phyloP scores from a whole-genome alignment of 2,797 vertebrate genomes.

The Chaetodon trifasciatus region DNA sequence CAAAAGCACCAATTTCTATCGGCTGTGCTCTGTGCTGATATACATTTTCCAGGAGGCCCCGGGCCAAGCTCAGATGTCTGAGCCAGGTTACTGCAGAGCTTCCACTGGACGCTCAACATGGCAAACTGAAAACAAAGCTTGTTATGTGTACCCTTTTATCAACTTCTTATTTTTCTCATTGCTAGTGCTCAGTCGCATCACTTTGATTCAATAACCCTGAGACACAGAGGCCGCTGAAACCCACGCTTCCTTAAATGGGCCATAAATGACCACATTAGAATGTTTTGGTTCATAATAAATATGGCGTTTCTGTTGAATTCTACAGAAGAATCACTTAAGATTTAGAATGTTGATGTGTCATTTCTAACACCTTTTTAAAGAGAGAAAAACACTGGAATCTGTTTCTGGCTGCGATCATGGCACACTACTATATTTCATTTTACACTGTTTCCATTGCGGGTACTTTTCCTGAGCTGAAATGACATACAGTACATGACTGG shows the following conservation, averaged over 20 bases:
- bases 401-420: no score
- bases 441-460: neutral
- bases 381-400: neutral
- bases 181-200: neutral
- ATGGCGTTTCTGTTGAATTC: neutral
- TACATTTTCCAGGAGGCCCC: constrained; percentile 60
- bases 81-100: constrained; percentile 65
- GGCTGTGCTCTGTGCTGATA: constrained; percentile 61
- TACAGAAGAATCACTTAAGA: neutral
- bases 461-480: neutral
- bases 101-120: constrained; percentile 47
- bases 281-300: neutral
- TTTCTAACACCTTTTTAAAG: neutral
- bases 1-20: constrained; percentile 20
- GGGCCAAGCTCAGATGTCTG: constrained; percentile 69
- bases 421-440: neutral
- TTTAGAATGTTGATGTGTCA: neutral
- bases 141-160: constrained; percentile 22
- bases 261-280: neutral
- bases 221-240: neutral
- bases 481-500: neutral
- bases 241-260: neutral
- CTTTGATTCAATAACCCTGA: neutral
- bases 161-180: neutral
- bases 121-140: constrained; percentile 38